Conservation (phyloP, 2,797 vertebrate genomes). For the Hapalemur alaotrensis region DNA sequence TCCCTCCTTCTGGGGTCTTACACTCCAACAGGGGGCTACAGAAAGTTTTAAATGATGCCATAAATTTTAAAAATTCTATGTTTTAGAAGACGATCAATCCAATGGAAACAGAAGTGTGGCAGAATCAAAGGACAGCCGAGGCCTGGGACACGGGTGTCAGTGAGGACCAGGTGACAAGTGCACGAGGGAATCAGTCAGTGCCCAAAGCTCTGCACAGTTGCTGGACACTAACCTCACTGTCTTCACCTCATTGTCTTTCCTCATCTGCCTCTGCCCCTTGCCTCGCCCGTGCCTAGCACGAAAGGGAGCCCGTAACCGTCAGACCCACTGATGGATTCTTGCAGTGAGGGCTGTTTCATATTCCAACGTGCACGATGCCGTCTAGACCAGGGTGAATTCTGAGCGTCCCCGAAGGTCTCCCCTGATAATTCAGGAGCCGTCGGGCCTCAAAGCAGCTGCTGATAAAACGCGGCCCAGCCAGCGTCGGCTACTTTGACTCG, state of each 20-base stretch:
- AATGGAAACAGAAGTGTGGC: not conserved
- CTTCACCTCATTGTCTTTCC: not conserved
- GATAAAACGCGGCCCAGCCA: not conserved
- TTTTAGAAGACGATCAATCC: not conserved
- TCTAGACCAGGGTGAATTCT: not conserved
- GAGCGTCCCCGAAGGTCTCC: not conserved
- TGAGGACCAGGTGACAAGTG: not conserved
- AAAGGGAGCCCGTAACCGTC: not conserved
- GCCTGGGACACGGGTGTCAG: not conserved
- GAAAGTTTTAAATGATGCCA: not conserved
- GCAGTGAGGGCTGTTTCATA: not conserved
- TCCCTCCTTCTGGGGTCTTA: not conserved
- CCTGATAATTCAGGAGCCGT: rapidly evolving
- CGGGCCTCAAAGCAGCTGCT: too few species aligned
- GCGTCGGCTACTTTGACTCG: not conserved
- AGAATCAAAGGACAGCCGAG: not conserved
- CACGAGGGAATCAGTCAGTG: not conserved
- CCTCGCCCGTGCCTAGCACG: not conserved
- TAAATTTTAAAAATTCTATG: not conserved
- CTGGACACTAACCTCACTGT: not conserved
- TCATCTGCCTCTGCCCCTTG: not conserved
- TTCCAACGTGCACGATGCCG: not conserved
- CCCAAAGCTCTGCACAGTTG: not conserved
- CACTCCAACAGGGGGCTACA: not conserved
- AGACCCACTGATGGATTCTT: not conserved